Conservation (phyloP, 2,888 invertebrate genomes). For the Eilema griseolum region DNA sequence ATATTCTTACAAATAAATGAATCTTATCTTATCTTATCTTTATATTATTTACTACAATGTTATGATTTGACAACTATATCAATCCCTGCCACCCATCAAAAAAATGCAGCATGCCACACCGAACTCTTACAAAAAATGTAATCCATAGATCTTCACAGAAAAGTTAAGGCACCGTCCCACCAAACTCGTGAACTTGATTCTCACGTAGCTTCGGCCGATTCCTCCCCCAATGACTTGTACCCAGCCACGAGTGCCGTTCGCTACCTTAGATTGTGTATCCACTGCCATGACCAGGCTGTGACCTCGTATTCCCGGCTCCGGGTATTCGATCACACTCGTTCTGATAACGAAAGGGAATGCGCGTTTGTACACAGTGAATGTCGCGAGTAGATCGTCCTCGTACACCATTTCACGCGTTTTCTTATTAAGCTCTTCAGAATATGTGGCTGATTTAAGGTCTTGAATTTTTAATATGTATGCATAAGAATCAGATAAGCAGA, state of each 20-base stretch:
- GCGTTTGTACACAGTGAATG: background rate
- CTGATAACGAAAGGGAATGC: background rate
- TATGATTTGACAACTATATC: no score
- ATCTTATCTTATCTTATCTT: no score
- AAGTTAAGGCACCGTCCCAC: background rate
- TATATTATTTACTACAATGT: no score
- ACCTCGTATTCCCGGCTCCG: background rate
- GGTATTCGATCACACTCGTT: background rate
- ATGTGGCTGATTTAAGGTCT: background rate
- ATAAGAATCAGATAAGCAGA: background rate
- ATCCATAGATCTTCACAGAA: slow-evolving; percentile 7
- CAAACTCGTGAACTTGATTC: background rate
- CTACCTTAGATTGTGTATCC: background rate
- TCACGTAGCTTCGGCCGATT: background rate
- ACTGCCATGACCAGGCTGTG: background rate
- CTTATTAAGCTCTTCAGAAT: background rate
- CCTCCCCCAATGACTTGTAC: background rate
- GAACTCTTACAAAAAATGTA: background rate
- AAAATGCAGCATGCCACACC: no score
- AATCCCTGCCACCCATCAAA: background rate
- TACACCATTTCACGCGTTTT: background rate
- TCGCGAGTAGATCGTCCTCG: background rate
- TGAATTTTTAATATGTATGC: background rate
- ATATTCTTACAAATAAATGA: no score
- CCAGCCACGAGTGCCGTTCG: background rate